Evolutionary conservation across 2,888 invertebrate genomes (phyloP).

Genomic region (Hedya salicella): DNA sequence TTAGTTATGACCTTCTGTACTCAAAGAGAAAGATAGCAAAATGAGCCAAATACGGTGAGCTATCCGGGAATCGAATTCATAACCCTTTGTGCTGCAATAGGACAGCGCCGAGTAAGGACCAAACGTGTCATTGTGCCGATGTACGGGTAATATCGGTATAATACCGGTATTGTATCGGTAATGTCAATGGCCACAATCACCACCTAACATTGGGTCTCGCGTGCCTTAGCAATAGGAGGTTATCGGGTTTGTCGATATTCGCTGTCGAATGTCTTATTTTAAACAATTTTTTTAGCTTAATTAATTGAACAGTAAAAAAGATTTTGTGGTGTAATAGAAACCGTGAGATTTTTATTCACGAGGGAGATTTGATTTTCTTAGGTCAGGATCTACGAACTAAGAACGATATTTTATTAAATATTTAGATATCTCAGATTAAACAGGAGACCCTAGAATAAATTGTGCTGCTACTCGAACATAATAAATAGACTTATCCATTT

Average conservation of each 20-base stretch:
- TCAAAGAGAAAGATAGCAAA: background rate
- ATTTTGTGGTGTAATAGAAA: too few relatives aligned
- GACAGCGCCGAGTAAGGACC: constrained; percentile 36
- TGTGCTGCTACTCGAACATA: too few relatives aligned
- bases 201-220: constrained; percentile 57
- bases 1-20: background rate
- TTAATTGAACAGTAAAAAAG: too few relatives aligned
- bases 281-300: too few relatives aligned
- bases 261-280: constrained; percentile 43
- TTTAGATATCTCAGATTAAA: too few relatives aligned
- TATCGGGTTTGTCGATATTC: constrained; percentile 41
- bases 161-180: constrained; percentile 47
- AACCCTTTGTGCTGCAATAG: constrained; percentile 30
- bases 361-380: too few relatives aligned
- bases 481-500: too few relatives aligned
- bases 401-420: too few relatives aligned
- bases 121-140: constrained; percentile 45
- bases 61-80: constrained; percentile 36
- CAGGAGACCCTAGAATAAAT: too few relatives aligned
- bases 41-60: constrained; percentile 17
- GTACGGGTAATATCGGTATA: constrained; percentile 44
- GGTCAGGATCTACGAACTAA: too few relatives aligned
- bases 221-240: constrained; percentile 54
- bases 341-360: too few relatives aligned
- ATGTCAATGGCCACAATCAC: constrained; percentile 49